Percentiles rank a stretch among this genome's conserved stretches.
Conservation (phyloP, 2,888 invertebrate species). For the Bombylius discolor region DNA sequence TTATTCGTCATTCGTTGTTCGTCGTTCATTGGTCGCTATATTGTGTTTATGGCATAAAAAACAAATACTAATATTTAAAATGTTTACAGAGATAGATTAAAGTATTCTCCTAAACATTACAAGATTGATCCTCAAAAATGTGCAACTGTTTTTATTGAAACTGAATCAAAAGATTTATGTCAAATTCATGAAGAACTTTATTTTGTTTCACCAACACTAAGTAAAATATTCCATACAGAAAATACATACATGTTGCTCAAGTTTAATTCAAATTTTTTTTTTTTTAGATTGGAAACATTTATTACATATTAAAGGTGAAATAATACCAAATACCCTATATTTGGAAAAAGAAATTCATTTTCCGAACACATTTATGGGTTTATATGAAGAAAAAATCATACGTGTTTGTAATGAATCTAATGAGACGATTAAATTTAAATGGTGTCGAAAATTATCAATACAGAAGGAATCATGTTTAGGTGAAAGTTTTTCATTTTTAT, state of each 20-base stretch:
- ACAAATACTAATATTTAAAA: no score
- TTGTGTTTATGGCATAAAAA: no score
- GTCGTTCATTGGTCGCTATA: no score
- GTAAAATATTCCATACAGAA: background rate
- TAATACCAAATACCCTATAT: constrained; percentile 1
- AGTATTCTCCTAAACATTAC: background rate
- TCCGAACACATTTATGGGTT: constrained; percentile 17
- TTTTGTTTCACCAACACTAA: background rate
- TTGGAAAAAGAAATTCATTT: constrained; percentile 10
- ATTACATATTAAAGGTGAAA: background rate
- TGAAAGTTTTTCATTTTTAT: background rate
- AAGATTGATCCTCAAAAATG: background rate
- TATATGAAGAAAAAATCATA: constrained; percentile 14
- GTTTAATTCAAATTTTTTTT: background rate
- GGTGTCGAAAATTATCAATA: constrained; percentile 4
- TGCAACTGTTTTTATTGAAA: background rate
- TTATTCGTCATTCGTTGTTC: no score
- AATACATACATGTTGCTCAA: no score
- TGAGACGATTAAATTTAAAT: constrained; percentile 10
- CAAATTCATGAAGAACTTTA: constrained; percentile 1
- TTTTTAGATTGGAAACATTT: background rate
- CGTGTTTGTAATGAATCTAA: constrained; percentile 24
- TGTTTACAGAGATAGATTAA: background rate
- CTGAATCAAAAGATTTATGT: background rate
- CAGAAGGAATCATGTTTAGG: background rate